Conservation (phyloP, 2,113 vertebrate genomes). For the Micronycteris hirsuta region DNA sequence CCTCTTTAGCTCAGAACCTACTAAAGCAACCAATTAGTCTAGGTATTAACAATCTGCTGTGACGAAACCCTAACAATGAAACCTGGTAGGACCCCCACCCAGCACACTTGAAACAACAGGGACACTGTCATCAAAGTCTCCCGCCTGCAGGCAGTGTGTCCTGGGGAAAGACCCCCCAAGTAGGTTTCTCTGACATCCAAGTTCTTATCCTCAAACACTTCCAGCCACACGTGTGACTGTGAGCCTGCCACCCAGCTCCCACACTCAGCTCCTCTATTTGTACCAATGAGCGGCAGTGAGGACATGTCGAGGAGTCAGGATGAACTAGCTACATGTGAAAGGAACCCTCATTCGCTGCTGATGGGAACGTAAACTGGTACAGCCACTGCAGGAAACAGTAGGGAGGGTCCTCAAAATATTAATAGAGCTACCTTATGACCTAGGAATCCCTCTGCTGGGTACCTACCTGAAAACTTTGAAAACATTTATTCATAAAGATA, state of each 20-base stretch:
- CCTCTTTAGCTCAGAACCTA: constrained; percentile 72
- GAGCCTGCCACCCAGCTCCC: neutral
- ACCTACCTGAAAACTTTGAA: neutral
- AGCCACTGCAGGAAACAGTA: neutral
- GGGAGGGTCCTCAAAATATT: neutral
- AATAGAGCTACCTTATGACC: neutral
- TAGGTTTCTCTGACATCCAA: neutral
- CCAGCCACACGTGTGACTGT: neutral
- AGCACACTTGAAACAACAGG: constrained; percentile 52
- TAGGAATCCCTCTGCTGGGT: neutral
- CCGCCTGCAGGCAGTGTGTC: neutral
- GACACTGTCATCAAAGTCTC: constrained; percentile 45
- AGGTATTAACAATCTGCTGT: constrained; percentile 56
- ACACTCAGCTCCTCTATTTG: neutral
- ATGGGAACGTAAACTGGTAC: neutral
- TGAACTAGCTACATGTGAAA: neutral
- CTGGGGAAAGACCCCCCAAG: neutral
- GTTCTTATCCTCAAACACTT: neutral
- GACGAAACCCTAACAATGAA: constrained; percentile 62
- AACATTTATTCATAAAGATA: neutral
- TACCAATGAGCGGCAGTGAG: neutral
- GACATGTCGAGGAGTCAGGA: neutral
- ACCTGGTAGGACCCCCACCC: constrained; percentile 60
- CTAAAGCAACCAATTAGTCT: constrained; percentile 69
- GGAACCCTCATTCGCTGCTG: neutral